Evolutionary conservation across 2,888 invertebrate species (phyloP), one percentile per base, ranked within the genome.

Genomic region (Smittia sp.): DNA sequence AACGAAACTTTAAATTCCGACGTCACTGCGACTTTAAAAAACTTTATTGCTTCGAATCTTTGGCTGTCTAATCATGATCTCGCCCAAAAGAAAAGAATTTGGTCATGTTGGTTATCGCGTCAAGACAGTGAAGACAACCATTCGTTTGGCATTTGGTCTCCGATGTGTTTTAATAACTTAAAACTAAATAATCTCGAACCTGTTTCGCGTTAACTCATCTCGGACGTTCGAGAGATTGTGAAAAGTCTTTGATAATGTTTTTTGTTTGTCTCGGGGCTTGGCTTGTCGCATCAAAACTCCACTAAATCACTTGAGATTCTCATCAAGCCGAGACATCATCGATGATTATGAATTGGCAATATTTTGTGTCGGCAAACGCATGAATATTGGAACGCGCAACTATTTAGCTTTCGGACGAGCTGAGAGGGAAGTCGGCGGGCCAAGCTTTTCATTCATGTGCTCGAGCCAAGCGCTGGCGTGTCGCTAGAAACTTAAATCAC

Each of bases 241-340:
- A 27, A 63, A 63, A 25, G 15, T 63, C 20, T 7, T 63, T 4
- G 20, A 63, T 63, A 22, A 22, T 25, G 22, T 63, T 25, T 27
- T 27, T 27, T 18, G 25, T 63, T 63, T n/a, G n/a, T n/a, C n/a
- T 63, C 63, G 15, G 25, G 25, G 63, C 63, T 18, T n/a, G n/a
- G n/a, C n/a, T 63, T 63, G 63, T 63, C 63, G 15, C 11, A 63
- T 27, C 63, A 6, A 27, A 11, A 63, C n/a, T 7, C 25, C 13
- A 3, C 1, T n/a, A 58, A 58, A 58, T n/a, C 7, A 22, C 11
- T 4, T n/a, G n/a, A n/a, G 13, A 15, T 22, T 58, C 58, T 13
- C 63, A 63, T 63, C 22, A 25, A 22, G 20, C 27, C 15, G 6
- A 22, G 13, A 20, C 22, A 4, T 22, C 58, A 58, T 58, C 18